phyloP scores from a whole-genome alignment of 2,888 invertebrate species.

The Drosophila neoperkinsi region DNA sequence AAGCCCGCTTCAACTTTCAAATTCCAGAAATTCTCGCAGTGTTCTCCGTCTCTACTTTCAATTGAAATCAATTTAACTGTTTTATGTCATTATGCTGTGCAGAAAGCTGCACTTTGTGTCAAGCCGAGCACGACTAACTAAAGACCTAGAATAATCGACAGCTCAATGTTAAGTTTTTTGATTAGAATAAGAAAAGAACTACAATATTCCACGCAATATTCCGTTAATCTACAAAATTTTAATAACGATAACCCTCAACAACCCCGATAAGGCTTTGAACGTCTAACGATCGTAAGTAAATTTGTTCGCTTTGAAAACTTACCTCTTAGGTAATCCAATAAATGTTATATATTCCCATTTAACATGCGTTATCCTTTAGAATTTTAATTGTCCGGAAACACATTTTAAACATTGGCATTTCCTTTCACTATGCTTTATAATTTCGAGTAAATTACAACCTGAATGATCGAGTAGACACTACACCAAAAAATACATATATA shows the following conservation, averaged over 20 bases:
- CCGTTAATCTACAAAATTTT: constrained; percentile 12
- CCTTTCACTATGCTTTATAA: neutral
- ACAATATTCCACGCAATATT: neutral
- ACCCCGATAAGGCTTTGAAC: constrained; percentile 19
- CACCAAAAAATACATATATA: constrained; percentile 6
- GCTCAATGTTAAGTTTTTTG: constrained; percentile 3
- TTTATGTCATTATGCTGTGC: constrained; percentile 43
- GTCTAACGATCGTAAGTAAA: neutral
- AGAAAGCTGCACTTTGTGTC: neutral
- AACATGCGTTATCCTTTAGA: constrained; percentile 35
- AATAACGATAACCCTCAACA: constrained; percentile 23
- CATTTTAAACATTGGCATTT: constrained; percentile 23
- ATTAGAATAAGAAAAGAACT: neutral
- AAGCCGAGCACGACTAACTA: neutral
- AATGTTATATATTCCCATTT: constrained; percentile 57
- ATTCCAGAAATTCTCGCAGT: constrained; percentile 19
- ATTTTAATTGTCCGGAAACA: constrained; percentile 4
- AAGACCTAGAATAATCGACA: neutral
- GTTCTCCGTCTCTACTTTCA: constrained; percentile 35
- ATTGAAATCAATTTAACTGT: constrained; percentile 79
- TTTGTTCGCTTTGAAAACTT: constrained; percentile 7
- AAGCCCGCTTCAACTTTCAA: constrained; percentile 1
- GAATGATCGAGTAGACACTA: constrained; percentile 18
- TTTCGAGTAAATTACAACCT: constrained; percentile 10
- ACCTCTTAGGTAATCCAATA: constrained; percentile 60